Evolutionary conservation across 2,888 invertebrate genomes (phyloP).

Genomic region (Plagiodera versicolora): DNA sequence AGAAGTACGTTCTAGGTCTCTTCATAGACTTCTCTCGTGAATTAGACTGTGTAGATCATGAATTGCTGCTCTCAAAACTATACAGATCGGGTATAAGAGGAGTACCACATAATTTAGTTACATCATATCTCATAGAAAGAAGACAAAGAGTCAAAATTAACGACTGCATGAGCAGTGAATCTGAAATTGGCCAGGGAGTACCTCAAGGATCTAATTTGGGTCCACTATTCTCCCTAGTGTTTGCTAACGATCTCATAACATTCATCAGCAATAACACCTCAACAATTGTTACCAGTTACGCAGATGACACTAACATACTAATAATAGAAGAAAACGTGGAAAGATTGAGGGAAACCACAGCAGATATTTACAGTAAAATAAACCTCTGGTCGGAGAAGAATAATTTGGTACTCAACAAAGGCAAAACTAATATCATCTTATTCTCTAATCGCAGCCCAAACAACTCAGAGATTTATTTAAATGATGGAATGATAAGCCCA

Average conservation of each 20-base stretch:
- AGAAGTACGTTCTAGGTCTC: too few species aligned
- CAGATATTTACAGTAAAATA: slow-evolving; percentile 4
- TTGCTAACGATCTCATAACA: slow-evolving; percentile 9
- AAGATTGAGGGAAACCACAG: not conserved
- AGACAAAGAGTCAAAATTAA: slow-evolving; percentile 6
- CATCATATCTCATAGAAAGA: not conserved
- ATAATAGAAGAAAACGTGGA: not conserved
- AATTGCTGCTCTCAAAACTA: not conserved
- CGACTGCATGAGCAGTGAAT: not conserved
- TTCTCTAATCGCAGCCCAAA: too few species aligned
- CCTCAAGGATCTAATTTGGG: too few species aligned
- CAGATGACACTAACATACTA: slow-evolving; percentile 4
- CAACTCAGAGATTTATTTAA: too few species aligned
- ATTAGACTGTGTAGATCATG: too few species aligned
- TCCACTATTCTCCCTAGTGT: too few species aligned
- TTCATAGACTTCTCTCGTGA: too few species aligned
- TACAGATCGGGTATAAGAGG: slow-evolving; percentile 5
- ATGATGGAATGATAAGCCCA: too few species aligned
- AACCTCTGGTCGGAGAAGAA: too few species aligned
- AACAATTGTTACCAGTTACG: slow-evolving; percentile 2
- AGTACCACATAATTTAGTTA: not conserved
- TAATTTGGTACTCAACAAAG: too few species aligned
- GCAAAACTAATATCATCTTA: too few species aligned
- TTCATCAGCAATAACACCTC: slow-evolving; percentile 1
- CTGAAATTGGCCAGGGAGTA: slow-evolving; percentile 1